These are phyloP conservation scores for Amblyjoppa fuscipennis DNA, from an alignment of 2,888 invertebrate genomes.

Conservation along the genomic window DNA sequence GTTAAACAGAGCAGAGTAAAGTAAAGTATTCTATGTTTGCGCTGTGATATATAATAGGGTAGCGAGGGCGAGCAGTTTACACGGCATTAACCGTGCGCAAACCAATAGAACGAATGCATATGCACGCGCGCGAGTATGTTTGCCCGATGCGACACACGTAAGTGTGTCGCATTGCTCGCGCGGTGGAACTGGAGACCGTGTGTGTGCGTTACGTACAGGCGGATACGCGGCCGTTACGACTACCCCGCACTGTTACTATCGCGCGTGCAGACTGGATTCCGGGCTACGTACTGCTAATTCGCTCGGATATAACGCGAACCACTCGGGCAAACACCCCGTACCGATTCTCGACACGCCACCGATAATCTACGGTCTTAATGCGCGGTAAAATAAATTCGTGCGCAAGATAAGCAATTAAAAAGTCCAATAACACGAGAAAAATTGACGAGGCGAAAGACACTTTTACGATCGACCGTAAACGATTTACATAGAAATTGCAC, in stretches of 20 bases:
- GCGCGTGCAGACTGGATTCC: conserved; percentile 33
- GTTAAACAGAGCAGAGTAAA: conserved; percentile 27
- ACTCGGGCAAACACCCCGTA: conserved; percentile 46
- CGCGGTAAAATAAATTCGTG: background rate
- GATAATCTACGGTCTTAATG: conserved; percentile 2
- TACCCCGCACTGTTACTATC: background rate
- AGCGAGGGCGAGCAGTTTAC: conserved; percentile 49
- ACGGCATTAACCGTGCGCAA: conserved; percentile 53
- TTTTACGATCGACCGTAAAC: conserved; percentile 49
- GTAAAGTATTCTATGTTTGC: conserved; percentile 33
- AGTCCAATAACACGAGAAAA: conserved; percentile 40
- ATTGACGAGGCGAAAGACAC: conserved; percentile 23
- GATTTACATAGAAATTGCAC: conserved; percentile 60
- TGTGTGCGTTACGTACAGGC: background rate
- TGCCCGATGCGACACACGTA: conserved; percentile 37
- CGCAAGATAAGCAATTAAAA: conserved; percentile 46
- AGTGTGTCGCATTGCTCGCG: conserved; percentile 42
- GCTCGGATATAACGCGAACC: conserved; percentile 49
- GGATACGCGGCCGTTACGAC: background rate
- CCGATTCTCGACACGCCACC: background rate
- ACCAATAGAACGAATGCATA: conserved; percentile 36
- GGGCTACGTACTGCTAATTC: conserved; percentile 53
- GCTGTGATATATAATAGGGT: conserved; percentile 14
- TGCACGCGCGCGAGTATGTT: conserved; percentile 29
- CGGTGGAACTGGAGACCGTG: conserved; percentile 60